Conservation (phyloP, 2,113 vertebrate species). For the Mus musculus region DNA sequence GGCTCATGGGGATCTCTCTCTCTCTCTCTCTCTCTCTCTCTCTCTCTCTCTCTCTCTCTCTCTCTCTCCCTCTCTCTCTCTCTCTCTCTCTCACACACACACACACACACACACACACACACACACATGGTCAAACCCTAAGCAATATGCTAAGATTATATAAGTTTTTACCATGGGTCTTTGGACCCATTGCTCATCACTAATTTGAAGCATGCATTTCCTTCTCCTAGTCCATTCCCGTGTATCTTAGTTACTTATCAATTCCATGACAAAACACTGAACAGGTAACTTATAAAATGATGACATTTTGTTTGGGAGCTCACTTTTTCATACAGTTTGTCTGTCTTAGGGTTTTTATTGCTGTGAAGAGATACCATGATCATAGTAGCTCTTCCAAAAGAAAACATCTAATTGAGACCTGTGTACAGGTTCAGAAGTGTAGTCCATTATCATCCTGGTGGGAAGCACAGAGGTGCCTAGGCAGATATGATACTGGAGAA, state of each 20-base stretch:
- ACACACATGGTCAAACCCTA: not conserved
- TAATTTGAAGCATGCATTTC: not conserved
- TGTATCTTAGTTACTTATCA: not conserved
- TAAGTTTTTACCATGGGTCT: conserved; percentile 16
- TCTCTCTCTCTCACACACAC: too few species aligned
- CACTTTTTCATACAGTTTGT: not conserved
- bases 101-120: too few species aligned
- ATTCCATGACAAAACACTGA: not conserved
- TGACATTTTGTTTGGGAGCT: not conserved
- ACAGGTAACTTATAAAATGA: not conserved
- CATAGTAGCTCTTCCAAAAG: not conserved
- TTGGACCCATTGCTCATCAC: conserved; percentile 5
- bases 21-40: too few species aligned
- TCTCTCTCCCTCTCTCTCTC: too few species aligned
- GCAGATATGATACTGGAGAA: not conserved
- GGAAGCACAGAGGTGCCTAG: not conserved
- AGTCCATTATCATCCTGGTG: not conserved
- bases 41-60: too few species aligned
- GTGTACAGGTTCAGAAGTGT: not conserved
- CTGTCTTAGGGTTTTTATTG: not conserved
- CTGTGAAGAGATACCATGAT: not conserved
- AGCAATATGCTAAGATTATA: not conserved
- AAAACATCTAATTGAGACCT: not conserved
- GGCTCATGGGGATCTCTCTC: not conserved
- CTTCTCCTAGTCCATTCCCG: not conserved